Evolutionary conservation across 2,113 vertebrate species (phyloP).

Genomic region (Pterocles orientalis): DNA sequence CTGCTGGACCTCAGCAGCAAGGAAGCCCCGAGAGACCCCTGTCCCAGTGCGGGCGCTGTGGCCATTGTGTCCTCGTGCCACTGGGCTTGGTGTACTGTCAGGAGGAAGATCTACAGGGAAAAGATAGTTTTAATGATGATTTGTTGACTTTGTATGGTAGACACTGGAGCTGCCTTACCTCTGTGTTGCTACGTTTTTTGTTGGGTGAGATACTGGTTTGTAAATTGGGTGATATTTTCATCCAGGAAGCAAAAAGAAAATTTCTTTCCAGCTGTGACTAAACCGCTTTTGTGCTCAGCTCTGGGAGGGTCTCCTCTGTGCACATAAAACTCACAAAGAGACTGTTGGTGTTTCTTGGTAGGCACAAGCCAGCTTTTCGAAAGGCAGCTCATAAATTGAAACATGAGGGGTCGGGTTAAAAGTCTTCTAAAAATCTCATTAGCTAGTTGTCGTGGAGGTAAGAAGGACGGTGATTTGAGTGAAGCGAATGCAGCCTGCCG

Average conservation of each 20-base stretch:
- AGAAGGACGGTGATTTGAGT: neutral
- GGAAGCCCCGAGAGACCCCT: neutral
- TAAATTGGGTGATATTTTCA: neutral
- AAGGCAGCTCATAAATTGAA: neutral
- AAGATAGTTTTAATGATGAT: neutral
- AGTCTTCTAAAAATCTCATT: neutral
- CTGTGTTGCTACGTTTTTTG: neutral
- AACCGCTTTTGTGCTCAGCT: slow-evolving; percentile 7
- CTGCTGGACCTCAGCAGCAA: neutral
- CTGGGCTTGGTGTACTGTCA: neutral
- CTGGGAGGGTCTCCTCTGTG: neutral
- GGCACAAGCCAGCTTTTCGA: neutral
- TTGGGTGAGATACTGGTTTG: neutral
- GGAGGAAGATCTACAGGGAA: neutral
- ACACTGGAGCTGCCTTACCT: neutral
- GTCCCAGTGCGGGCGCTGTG: rapidly evolving
- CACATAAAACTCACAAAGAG: neutral
- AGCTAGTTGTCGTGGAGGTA: neutral
- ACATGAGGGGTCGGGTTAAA: neutral
- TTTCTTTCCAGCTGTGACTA: neutral
- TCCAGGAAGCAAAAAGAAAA: neutral
- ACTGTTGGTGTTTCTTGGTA: neutral
- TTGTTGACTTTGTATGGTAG: neutral
- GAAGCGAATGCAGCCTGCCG: neutral
- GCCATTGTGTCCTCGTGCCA: neutral